These are phyloP conservation scores for Xiphorhynchus elegans DNA, from an alignment of 2,113 vertebrate species.

Conservation along the genomic window DNA sequence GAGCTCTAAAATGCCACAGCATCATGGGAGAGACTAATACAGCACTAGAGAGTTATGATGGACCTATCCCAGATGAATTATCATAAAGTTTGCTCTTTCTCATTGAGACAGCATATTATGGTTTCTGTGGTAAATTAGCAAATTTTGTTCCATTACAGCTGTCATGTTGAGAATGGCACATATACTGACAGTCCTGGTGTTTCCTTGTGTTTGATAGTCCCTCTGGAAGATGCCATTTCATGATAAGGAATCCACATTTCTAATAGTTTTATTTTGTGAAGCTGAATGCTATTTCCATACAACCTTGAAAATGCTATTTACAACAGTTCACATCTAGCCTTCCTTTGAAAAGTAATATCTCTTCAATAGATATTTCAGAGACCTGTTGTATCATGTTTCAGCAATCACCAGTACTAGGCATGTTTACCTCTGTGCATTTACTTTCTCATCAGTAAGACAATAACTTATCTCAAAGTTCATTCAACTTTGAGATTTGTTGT, in stretches of 20 bases:
- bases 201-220: neutral
- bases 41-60: rapidly evolving
- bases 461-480: neutral
- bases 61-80: neutral
- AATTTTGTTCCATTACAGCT: neutral
- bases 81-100: neutral
- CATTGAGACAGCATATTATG: neutral
- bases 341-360: neutral
- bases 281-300: neutral
- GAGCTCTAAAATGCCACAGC: neutral
- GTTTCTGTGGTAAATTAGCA: neutral
- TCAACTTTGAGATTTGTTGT: neutral
- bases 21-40: neutral
- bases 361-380: neutral
- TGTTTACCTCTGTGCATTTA: neutral
- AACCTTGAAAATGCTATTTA: neutral
- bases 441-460: neutral
- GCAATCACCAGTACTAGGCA: neutral
- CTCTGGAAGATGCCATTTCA: neutral
- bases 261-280: neutral
- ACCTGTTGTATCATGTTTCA: neutral
- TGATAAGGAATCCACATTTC: neutral
- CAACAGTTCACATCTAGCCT: neutral
- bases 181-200: neutral
- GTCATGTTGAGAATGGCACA: neutral